Evolutionary conservation across 2,888 invertebrate species (phyloP).

Genomic region (Masnerella sp.): DNA sequence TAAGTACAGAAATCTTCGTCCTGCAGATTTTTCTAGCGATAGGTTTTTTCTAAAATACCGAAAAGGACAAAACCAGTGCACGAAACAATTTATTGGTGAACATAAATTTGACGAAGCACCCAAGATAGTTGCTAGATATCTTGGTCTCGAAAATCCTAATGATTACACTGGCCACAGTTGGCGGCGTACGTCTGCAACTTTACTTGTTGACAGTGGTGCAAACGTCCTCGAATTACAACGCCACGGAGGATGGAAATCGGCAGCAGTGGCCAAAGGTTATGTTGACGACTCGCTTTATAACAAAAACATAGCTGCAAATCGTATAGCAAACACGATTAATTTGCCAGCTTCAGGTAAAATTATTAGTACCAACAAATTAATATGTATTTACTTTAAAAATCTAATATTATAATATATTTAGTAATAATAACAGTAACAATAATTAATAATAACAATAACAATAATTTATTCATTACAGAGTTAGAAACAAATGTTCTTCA

Average conservation of each 20-base stretch:
- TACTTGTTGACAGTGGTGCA: conserved; percentile 32
- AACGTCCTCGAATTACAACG: conserved; percentile 14
- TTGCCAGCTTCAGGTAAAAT: no score
- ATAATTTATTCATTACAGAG: no score
- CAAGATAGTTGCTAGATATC: conserved; percentile 5
- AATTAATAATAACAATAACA: no score
- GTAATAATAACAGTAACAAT: no score
- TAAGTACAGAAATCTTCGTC: conserved; percentile 5
- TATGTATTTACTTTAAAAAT: no score
- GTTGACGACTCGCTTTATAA: conserved; percentile 20
- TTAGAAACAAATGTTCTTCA: no score
- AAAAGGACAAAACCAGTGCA: conserved; percentile 9
- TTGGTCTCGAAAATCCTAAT: background rate
- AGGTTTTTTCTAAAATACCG: conserved; percentile 20
- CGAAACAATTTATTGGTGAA: conserved; percentile 14
- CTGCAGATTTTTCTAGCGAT: background rate
- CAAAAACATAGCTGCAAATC: conserved; percentile 20
- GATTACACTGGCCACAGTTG: conserved; percentile 20
- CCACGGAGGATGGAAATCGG: conserved; percentile 41
- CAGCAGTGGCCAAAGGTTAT: conserved; percentile 17
- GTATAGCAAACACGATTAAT: no score
- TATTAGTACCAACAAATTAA: no score
- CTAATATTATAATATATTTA: no score
- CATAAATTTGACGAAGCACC: conserved; percentile 12
- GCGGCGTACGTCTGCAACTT: conserved; percentile 46